Percentiles rank a stretch among this genome's conserved stretches.
Conservation (phyloP, 2,113 vertebrate genomes). For the Ceyx cyanopectus region DNA sequence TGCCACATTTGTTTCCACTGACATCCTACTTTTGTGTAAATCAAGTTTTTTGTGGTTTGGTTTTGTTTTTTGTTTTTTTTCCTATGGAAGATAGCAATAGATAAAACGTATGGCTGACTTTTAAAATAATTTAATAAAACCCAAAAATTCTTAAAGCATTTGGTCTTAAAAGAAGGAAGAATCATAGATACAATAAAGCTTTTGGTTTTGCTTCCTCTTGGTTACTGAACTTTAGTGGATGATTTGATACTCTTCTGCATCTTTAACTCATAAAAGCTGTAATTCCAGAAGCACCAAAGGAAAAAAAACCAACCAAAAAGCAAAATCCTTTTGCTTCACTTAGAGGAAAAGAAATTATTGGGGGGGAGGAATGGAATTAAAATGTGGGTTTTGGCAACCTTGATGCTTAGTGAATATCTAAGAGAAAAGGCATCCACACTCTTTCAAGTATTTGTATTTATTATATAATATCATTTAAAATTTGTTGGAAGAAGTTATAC, state of each 20-base stretch:
- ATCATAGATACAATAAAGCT: not conserved
- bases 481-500: not conserved
- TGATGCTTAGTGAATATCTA: not conserved
- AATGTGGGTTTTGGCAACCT: not conserved
- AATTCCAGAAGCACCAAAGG: not conserved
- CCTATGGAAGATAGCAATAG: accelerated
- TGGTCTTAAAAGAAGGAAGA: not conserved
- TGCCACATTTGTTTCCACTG: not conserved
- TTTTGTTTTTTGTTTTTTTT: not conserved
- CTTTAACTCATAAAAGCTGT: not conserved
- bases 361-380: accelerated
- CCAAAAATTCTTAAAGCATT: not conserved
- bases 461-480: not conserved
- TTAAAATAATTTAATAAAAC: not conserved
- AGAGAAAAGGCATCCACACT: not conserved
- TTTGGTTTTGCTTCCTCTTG: not conserved
- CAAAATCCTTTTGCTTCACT: not conserved
- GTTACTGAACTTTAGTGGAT: not conserved
- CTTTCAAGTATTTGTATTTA: not conserved
- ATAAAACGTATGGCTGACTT: not conserved
- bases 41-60: no score
- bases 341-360: not conserved
- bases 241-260: not conserved
- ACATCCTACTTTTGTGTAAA: not conserved
- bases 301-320: no score